Conservation (phyloP, 1,140 invertebrate genomes). For the Phocides pigmalion region DNA sequence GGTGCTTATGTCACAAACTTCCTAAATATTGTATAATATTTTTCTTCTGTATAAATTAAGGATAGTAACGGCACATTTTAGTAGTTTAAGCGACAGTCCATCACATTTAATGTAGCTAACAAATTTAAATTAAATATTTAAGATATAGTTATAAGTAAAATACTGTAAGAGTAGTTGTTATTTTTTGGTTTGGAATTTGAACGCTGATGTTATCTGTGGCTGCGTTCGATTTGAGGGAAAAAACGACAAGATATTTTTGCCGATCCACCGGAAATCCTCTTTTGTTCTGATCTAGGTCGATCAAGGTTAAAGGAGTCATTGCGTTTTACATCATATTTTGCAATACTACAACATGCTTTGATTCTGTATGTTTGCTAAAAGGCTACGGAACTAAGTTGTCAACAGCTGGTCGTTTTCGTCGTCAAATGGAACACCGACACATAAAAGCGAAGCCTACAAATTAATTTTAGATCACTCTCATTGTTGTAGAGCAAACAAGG, state of each 20-base stretch:
- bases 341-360: too few relatives aligned
- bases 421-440: not conserved
- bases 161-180: conserved; percentile 17
- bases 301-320: too few relatives aligned
- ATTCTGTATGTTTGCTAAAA: too few relatives aligned
- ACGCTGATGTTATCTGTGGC: not conserved
- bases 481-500: conserved; percentile 14
- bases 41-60: conserved; percentile 35
- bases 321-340: too few relatives aligned
- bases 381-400: too few relatives aligned
- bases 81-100: conserved; percentile 48
- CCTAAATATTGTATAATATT: conserved; percentile 10
- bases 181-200: conserved; percentile 21
- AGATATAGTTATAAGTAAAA: conserved; percentile 42
- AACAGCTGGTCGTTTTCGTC: not conserved
- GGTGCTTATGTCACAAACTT: conserved; percentile 53
- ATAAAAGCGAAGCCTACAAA: conserved; percentile 9
- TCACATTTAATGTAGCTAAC: conserved; percentile 49
- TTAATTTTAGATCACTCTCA: conserved; percentile 1
- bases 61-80: conserved; percentile 48
- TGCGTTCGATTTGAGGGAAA: not conserved
- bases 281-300: too few relatives aligned
- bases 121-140: conserved; percentile 47
- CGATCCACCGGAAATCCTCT: too few relatives aligned
- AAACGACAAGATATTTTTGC: too few relatives aligned